phyloP scores from a whole-genome alignment of 2,113 vertebrate genomes.

The Anolis sagrei region DNA sequence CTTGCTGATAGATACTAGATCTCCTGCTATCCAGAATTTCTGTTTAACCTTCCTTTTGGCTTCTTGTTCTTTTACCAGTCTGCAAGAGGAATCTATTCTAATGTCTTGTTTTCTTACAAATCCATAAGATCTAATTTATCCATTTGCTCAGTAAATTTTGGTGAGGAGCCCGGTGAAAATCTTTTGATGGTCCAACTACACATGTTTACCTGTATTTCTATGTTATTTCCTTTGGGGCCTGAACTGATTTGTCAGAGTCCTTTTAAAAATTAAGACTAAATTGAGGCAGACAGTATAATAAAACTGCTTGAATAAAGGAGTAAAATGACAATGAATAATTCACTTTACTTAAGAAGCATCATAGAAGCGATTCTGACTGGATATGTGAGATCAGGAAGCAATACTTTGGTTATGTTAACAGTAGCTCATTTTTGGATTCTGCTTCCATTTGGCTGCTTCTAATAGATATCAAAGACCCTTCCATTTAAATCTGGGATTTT shows the following conservation, averaged over 20 bases:
- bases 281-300: constrained; percentile 46
- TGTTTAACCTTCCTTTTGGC: too few relatives aligned
- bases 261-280: constrained; percentile 53
- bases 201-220: background rate
- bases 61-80: background rate
- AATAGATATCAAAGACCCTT: background rate
- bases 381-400: constrained; percentile 55
- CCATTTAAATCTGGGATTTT: constrained; percentile 7
- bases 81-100: too few relatives aligned
- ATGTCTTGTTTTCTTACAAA: background rate
- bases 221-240: constrained; percentile 30
- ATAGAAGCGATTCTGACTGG: constrained; percentile 55
- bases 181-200: background rate
- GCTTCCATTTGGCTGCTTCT: background rate
- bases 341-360: constrained; percentile 53
- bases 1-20: background rate
- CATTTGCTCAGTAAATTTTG: background rate
- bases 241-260: constrained; percentile 34
- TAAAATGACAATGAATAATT: constrained; percentile 67
- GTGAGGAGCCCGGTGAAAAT: background rate
- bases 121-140: background rate
- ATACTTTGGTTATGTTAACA: constrained; percentile 54
- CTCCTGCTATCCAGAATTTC: too few relatives aligned
- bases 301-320: constrained; percentile 50
- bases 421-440: constrained; percentile 14